Evolutionary conservation across 2,113 vertebrate genomes (phyloP).

Genomic region (Narcine bancroftii): DNA sequence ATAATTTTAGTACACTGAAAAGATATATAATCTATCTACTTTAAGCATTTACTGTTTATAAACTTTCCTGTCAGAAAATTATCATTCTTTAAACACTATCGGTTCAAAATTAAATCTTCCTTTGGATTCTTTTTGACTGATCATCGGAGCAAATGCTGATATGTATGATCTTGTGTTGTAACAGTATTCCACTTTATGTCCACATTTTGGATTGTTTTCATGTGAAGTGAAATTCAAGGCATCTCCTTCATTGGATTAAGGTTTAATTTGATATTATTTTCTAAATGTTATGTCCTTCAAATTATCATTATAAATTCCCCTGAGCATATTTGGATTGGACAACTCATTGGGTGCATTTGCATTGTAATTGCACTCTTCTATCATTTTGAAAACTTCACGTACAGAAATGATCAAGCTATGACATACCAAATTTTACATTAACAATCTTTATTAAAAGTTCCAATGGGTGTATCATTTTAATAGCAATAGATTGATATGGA

Average conservation of each 20-base stretch:
- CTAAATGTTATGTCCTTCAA: not conserved
- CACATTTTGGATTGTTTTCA: not conserved
- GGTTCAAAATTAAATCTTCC: not conserved
- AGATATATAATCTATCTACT: not conserved
- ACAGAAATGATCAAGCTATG: not conserved
- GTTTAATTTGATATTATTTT: not conserved
- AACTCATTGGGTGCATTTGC: not conserved
- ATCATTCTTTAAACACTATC: not conserved
- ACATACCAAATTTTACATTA: not conserved
- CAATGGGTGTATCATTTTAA: not conserved
- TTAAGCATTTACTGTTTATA: not conserved
- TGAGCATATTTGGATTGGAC: not conserved
- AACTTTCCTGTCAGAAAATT: not conserved
- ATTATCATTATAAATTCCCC: not conserved
- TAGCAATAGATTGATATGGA: not conserved
- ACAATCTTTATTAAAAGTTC: not conserved
- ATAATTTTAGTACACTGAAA: not conserved
- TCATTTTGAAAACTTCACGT: not conserved
- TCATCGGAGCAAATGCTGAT: not conserved
- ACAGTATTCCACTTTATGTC: not conserved
- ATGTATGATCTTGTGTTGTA: not conserved
- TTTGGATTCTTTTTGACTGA: not conserved
- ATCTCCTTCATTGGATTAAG: not conserved
- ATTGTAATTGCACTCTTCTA: not conserved
- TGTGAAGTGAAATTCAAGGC: not conserved